A percentile compares a stretch with the other conserved stretches of the same genome.
These are phyloP conservation scores for Papilio demoleus DNA, from an alignment of 2,888 invertebrate species.

Conservation along the genomic window DNA sequence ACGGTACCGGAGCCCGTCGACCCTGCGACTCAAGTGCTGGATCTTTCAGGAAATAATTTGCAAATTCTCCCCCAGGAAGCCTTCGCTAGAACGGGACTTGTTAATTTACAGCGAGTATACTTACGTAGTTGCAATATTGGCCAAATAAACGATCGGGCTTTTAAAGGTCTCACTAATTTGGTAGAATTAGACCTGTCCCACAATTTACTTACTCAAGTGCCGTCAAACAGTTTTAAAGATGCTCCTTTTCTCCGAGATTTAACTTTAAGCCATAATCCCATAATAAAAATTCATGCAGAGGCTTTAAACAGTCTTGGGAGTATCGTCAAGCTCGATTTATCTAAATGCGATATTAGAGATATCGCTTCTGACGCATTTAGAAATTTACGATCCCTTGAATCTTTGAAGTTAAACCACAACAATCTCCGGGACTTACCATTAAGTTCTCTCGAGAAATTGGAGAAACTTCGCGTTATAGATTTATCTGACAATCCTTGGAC, in stretches of 20 bases:
- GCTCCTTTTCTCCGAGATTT: constrained; percentile 92
- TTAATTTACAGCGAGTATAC: constrained; percentile 94
- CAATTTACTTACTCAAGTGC: constrained; percentile 91
- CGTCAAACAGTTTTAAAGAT: constrained; percentile 90
- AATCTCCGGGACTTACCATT: constrained; percentile 88
- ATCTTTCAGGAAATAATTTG: constrained; percentile 94
- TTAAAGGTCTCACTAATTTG: constrained; percentile 93
- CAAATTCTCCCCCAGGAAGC: constrained; percentile 92
- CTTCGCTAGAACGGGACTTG: constrained; percentile 90
- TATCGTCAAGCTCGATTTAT: constrained; percentile 92
- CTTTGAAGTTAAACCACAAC: constrained; percentile 92
- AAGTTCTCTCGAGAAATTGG: constrained; percentile 88
- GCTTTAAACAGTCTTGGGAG: constrained; percentile 90
- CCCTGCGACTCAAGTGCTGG: constrained; percentile 94
- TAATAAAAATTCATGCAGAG: constrained; percentile 89
- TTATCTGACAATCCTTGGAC: constrained; percentile 95
- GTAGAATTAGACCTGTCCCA: constrained; percentile 94
- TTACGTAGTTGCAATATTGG: constrained; percentile 92
- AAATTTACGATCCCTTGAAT: constrained; percentile 89
- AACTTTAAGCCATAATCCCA: constrained; percentile 91
- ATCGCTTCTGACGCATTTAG: constrained; percentile 89
- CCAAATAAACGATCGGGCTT: constrained; percentile 92
- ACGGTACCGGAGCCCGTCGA: constrained; percentile 94
- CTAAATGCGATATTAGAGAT: constrained; percentile 90
- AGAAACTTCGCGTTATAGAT: constrained; percentile 90